Evolutionary conservation across 2,888 invertebrate species (phyloP).

Genomic region (Brachyptera putata): DNA sequence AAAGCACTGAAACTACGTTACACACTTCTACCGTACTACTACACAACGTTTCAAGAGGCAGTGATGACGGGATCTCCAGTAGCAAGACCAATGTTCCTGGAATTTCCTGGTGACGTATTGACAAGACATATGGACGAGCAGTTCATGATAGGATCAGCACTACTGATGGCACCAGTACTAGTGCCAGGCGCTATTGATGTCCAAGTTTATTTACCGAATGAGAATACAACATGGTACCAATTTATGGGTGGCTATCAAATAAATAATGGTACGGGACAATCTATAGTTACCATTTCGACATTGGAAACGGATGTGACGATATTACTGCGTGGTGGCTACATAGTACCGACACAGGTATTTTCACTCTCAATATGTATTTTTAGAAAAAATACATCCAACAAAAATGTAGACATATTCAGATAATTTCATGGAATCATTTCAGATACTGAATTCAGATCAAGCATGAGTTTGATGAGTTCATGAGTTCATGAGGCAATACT

Average conservation of each 20-base stretch:
- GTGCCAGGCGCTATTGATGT: conserved; percentile 48
- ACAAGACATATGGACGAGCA: conserved; percentile 52
- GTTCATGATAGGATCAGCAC: conserved; percentile 56
- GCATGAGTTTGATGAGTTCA: no score
- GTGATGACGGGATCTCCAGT: conserved; percentile 44
- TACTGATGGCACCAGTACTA: conserved; percentile 58
- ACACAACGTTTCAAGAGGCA: conserved; percentile 50
- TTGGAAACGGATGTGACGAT: conserved; percentile 17
- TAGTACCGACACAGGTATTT: conserved; percentile 30
- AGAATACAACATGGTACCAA: conserved; percentile 32
- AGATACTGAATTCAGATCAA: no score
- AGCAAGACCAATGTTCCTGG: conserved; percentile 60
- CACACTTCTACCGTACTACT: conserved; percentile 55
- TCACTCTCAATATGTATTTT: no score
- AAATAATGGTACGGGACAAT: conserved; percentile 16
- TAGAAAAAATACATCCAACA: no score
- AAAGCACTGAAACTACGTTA: conserved; percentile 49
- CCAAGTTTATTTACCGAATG: conserved; percentile 49
- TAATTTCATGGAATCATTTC: no score
- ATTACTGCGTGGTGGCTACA: conserved; percentile 29
- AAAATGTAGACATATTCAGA: no score
- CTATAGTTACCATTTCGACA: not conserved
- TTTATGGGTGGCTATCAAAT: conserved; percentile 27
- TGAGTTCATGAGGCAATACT: no score
- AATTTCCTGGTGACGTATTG: conserved; percentile 50